These are phyloP conservation scores for Barnardius zonarius DNA, from an alignment of 2,113 vertebrate genomes.

Conservation along the genomic window DNA sequence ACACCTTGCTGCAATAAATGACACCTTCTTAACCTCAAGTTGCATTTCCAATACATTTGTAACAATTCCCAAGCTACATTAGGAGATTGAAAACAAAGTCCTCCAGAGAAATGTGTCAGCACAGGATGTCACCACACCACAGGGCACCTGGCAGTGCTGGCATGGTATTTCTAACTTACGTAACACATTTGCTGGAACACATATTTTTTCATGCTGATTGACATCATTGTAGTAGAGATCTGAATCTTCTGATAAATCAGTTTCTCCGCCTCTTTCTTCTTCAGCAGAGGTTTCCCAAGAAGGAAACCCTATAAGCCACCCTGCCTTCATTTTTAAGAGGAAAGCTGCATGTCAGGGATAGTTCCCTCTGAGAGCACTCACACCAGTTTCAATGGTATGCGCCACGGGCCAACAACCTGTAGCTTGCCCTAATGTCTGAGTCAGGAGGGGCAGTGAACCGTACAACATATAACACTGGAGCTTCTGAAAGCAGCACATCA, in stretches of 20 bases:
- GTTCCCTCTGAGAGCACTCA: not conserved
- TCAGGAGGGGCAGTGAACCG: not conserved
- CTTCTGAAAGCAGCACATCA: not conserved
- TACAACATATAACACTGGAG: not conserved
- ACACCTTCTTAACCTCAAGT: not conserved
- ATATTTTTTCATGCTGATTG: not conserved
- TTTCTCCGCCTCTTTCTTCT: not conserved
- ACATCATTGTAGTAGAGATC: not conserved
- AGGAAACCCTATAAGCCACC: not conserved
- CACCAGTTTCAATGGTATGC: not conserved
- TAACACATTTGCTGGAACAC: not conserved
- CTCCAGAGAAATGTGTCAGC: not conserved
- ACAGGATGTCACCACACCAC: not conserved
- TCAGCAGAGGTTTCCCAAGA: not conserved
- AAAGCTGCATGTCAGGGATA: not conserved
- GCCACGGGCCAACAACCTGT: fast-evolving
- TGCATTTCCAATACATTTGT: not conserved
- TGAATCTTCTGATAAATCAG: not conserved
- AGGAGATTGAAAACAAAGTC: not conserved
- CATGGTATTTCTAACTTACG: not conserved
- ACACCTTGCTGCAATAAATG: slow-evolving; percentile 9
- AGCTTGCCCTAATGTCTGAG: not conserved
- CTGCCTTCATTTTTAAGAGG: not conserved
- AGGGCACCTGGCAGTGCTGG: not conserved
- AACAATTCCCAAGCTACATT: not conserved